These are phyloP conservation scores for Chauna torquata DNA, from an alignment of 2,113 vertebrate species.

Conservation along the genomic window DNA sequence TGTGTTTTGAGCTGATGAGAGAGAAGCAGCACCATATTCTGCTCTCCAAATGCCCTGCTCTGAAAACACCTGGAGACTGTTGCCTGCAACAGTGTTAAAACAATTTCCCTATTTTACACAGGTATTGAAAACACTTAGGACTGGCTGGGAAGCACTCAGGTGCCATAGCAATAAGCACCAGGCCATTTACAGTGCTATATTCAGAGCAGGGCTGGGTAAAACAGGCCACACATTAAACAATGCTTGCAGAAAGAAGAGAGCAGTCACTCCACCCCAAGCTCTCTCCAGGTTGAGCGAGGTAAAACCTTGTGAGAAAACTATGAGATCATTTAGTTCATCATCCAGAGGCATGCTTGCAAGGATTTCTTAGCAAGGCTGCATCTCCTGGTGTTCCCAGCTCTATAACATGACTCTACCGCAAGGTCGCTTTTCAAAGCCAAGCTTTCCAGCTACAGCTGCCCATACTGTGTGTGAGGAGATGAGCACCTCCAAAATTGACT, in stretches of 20 bases:
- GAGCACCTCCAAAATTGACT: background rate
- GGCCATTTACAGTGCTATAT: background rate
- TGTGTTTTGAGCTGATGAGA: background rate
- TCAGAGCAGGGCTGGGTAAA: background rate
- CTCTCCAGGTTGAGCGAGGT: background rate
- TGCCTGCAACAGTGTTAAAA: background rate
- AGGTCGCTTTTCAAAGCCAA: background rate
- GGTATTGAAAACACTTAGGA: background rate
- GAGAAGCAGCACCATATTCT: background rate
- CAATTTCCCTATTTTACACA: background rate
- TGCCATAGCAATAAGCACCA: background rate
- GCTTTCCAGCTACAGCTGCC: background rate
- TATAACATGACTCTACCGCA: rapidly evolving
- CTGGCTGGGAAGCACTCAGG: background rate
- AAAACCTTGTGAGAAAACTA: background rate
- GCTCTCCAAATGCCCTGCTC: background rate
- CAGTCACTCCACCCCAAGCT: background rate
- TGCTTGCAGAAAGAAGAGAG: background rate
- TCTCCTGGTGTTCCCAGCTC: background rate
- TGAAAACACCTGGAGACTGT: background rate
- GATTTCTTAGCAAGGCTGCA: background rate
- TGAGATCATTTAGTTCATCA: background rate
- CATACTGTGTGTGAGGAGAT: background rate
- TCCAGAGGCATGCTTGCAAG: background rate
- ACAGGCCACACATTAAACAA: background rate